phyloP scores from a whole-genome alignment of 2,797 vertebrate genomes.

The Mormyrops boulengeri region DNA sequence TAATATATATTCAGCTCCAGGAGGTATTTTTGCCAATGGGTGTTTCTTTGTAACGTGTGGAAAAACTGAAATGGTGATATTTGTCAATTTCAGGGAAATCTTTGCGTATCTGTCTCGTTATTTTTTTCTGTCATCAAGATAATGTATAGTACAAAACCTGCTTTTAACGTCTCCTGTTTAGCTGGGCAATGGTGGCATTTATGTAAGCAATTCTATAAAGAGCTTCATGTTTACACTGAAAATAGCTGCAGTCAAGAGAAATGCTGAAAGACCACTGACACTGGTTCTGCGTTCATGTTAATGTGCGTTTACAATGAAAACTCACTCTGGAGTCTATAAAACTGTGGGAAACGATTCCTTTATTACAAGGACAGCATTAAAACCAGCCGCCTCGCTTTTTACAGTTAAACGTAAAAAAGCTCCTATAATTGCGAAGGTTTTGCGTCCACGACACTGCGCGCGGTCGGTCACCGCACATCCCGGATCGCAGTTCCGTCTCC shows the following conservation, averaged over 20 bases:
- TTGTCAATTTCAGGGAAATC: not conserved
- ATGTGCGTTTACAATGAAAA: not conserved
- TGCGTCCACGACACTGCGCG: not conserved
- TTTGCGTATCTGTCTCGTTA: not conserved
- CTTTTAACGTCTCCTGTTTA: not conserved
- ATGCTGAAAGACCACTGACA: not conserved
- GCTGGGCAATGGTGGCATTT: not conserved
- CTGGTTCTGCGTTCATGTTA: not conserved
- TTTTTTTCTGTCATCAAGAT: not conserved
- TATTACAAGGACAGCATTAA: not conserved
- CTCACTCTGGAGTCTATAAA: not conserved
- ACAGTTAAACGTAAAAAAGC: not conserved
- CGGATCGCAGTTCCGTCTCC: not conserved
- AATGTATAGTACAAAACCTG: not conserved
- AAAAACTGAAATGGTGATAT: not conserved
- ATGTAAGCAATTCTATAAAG: not conserved
- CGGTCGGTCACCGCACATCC: not conserved
- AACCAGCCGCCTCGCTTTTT: not conserved
- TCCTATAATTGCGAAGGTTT: not conserved
- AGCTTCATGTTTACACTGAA: not conserved
- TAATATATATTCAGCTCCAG: not conserved
- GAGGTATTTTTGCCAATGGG: not conserved
- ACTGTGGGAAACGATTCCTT: not conserved
- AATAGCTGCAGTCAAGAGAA: not conserved
- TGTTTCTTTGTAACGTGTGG: not conserved